Conservation (phyloP, 2,797 vertebrate genomes). For the Thalassophryne amazonica region DNA sequence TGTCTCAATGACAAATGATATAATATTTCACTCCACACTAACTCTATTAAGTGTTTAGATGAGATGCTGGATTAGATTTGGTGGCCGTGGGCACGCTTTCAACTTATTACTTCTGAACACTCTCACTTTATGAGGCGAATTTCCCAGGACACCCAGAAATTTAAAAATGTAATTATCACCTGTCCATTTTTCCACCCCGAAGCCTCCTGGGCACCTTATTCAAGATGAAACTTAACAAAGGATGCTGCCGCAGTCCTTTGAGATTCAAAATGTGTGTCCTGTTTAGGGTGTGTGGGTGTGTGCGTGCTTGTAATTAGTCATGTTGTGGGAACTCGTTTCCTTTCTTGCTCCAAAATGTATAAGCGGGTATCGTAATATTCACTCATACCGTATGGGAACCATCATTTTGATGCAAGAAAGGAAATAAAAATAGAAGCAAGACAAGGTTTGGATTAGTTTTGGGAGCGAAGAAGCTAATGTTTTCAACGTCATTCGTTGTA, state of each 20-base stretch:
- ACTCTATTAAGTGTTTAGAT: conserved; percentile 69
- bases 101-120: conserved; percentile 66
- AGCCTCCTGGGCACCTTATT: conserved; percentile 21
- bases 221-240: conserved; percentile 37
- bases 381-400: too few species aligned
- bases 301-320: neutral
- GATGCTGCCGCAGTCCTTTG: conserved; percentile 23
- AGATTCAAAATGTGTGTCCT: conserved; percentile 25
- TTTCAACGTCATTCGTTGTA: too few species aligned
- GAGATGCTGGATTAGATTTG: conserved; percentile 66
- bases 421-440: too few species aligned
- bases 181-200: conserved; percentile 31
- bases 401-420: too few species aligned
- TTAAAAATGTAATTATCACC: conserved; percentile 73
- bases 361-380: too few species aligned
- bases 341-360: too few species aligned
- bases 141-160: conserved; percentile 60
- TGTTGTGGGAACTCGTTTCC: too few species aligned
- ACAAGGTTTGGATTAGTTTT: too few species aligned
- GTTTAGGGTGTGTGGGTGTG: conserved; percentile 1
- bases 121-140: conserved; percentile 40
- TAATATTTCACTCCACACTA: conserved; percentile 53
- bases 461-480: too few species aligned
- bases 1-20: conserved; percentile 53
- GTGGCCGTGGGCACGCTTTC: conserved; percentile 61